Conservation (phyloP, 1,140 invertebrate genomes). For the Dermatophagoides farinae region DNA sequence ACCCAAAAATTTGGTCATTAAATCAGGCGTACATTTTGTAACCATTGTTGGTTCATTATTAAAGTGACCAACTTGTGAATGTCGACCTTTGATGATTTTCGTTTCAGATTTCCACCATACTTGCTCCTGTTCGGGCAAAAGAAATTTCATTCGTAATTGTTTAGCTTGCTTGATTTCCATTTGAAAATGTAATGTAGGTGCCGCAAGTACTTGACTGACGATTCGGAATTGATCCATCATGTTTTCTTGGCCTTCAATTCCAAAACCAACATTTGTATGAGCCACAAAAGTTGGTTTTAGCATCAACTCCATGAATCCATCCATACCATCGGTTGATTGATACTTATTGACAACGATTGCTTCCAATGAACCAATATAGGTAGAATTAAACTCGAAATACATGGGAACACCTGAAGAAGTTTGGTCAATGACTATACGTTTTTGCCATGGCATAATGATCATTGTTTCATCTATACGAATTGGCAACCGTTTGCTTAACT, state of each 20-base stretch:
- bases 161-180: not conserved
- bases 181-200: conserved; percentile 4
- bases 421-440: conserved; percentile 1
- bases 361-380: not conserved
- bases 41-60: too few species aligned
- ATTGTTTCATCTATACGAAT: conserved; percentile 6
- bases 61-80: too few species aligned
- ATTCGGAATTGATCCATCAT: not conserved
- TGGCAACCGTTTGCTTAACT: not conserved
- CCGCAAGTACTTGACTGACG: not conserved
- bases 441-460: conserved; percentile 2
- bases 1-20: too few species aligned
- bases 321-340: not conserved
- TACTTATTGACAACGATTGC: not conserved
- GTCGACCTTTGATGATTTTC: conserved; percentile 1
- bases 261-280: not conserved
- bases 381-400: conserved; percentile 10
- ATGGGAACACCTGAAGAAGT: conserved; percentile 10
- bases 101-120: conserved; percentile 4
- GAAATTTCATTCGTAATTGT: not conserved
- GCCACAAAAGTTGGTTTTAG: conserved; percentile 12
- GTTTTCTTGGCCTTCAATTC: not conserved
- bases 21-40: too few species aligned
- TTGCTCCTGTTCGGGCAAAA: conserved; percentile 9
- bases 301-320: not conserved